Base-by-base conservation (phyloP, 1,140 invertebrate genomes). In the Orchesella cincta region DNA sequence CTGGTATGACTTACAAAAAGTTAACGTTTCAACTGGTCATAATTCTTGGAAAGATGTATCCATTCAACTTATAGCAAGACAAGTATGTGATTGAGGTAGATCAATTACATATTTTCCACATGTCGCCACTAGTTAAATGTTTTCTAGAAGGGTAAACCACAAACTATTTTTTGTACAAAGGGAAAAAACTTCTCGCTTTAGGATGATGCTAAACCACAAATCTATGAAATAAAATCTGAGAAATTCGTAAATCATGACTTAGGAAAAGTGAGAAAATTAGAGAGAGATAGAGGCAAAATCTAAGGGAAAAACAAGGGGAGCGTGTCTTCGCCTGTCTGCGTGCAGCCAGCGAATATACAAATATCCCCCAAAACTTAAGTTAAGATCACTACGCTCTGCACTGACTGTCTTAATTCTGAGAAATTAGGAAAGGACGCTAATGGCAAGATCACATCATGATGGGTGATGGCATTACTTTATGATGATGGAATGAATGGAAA, bases 161-260 rank as follows among this genome's bases (percentile, higher is more conserved):
- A n/a, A n/a, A n/a, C n/a, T n/a, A n/a, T n/a, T n/a, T n/a, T n/a
- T n/a, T n/a, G n/a, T n/a, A n/a, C n/a, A n/a, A n/a, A n/a, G n/a
- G n/a, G n/a, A n/a, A n/a, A n/a, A n/a, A n/a, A n/a, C n/a, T n/a
- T n/a, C n/a, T n/a, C n/a, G n/a, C n/a, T n/a, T n/a, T n/a, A n/a
- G n/a, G n/a, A n/a, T n/a, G n/a, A n/a, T n/a, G n/a, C n/a, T n/a
- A n/a, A 46, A 46, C 39, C 39, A n/a, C 54, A 57, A 57, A 57
- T 23, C 12, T 23, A 57, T 57, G 54, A 57, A 46, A 46, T 5
- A 46, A 57, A 57, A 57, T 57, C 54, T 57, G 54, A 57, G 12
- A 57, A 57, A 57, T 57, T 57, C 54, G 54, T 57, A 57, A 57
- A 57, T 57, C 54, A 57, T 57, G 54, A 57, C 26, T 57, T 57